Percentiles rank a stretch among this genome's conserved stretches.
Evolutionary conservation across 2,888 invertebrate species (phyloP).

Genomic region (Alitta virens): DNA sequence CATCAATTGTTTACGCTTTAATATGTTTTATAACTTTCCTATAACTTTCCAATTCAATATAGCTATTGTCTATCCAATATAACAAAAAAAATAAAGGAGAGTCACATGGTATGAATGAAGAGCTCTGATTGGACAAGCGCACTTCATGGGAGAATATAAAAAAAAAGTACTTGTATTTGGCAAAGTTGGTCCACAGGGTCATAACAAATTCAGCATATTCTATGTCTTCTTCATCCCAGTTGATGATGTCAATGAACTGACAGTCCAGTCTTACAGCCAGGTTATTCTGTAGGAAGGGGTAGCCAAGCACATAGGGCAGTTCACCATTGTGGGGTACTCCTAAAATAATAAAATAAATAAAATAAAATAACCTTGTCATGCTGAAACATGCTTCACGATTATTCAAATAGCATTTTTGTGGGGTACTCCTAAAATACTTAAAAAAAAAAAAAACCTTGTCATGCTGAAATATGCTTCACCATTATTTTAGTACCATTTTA

Average conservation of each 20-base stretch:
- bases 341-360: too few relatives aligned
- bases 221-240: constrained; percentile 23
- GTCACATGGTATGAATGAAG: too few relatives aligned
- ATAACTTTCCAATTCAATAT: background rate
- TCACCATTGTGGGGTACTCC: constrained; percentile 16
- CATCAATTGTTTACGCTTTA: background rate
- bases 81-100: too few relatives aligned
- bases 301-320: constrained; percentile 15
- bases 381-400: too few relatives aligned
- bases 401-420: too few relatives aligned
- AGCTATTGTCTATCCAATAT: background rate
- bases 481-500: too few relatives aligned
- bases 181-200: constrained; percentile 28
- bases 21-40: background rate
- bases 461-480: too few relatives aligned
- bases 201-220: constrained; percentile 21
- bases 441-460: too few relatives aligned
- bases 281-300: constrained; percentile 7
- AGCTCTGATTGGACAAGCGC: too few relatives aligned
- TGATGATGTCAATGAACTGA: constrained; percentile 18
- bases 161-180: constrained; percentile 24
- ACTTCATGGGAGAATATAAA: too few relatives aligned
- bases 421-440: too few relatives aligned
- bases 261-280: constrained; percentile 16
- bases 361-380: too few relatives aligned